Evolutionary conservation across 2,888 invertebrate genomes (phyloP), one percentile per base, ranked within the genome.

Genomic region (Eupeodes latifasciatus): DNA sequence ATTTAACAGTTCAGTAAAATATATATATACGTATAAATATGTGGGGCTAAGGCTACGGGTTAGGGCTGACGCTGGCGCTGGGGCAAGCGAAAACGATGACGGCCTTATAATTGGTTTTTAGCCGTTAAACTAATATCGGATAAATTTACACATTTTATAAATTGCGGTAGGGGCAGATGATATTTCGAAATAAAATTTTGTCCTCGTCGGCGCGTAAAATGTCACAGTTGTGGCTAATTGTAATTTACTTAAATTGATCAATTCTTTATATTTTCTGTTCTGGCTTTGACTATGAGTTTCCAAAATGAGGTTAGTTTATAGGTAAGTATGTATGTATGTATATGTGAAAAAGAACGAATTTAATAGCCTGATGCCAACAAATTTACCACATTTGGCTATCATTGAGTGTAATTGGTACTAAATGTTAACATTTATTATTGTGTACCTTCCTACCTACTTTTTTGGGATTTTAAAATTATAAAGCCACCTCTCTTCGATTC

Each of bases 191-290:
- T 55, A 16, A 71, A 78, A 67, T 69, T 72, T 77, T 61, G 59
- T 61, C 27, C 44, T 40, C 64, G 34, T 61, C 34, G 49, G 40
- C 72, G 71, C 53, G 57, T 62, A 59, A 61, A 66, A 72, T 84
- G 79, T 84, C 87, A 87, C 87, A 84, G 76, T 81, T 87, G 87
- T 57, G 80, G 84, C 81, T 84, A 88, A 88, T 88, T 88, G 87
- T 85, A 88, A 81, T 81, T 88, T 88, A 88, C 75, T 80, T 80
- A 77, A 82, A 75, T 74, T 75, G 49, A 51, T 55, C 11, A 16
- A 66, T 72, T 74, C 62, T 79, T 74, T 79, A 59, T 64, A 49
- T 51, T 12, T 40, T 40, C 40, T 40, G 40, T 62, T 57, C 4
- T 34, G 47, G 12, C 40, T 51, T 2, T 27, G 27, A 27, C 27